phyloP scores from a whole-genome alignment of 1,140 invertebrate genomes.

The Thalassaphorura encarpata region DNA sequence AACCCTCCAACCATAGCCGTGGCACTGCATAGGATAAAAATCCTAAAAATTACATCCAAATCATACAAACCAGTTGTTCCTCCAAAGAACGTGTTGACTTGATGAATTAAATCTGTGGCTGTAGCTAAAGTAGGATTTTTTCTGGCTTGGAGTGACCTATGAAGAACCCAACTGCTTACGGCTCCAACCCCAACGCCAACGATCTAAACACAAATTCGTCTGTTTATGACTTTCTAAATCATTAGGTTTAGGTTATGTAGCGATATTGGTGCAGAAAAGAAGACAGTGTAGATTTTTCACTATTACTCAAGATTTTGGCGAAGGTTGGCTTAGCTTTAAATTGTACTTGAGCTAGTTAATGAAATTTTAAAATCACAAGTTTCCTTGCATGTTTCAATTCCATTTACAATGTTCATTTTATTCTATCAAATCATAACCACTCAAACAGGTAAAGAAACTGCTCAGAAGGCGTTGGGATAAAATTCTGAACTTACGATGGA shows the following conservation, averaged over 20 bases:
- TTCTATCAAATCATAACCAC: too few relatives aligned
- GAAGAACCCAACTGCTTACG: conserved; percentile 25
- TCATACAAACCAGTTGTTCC: conserved; percentile 29
- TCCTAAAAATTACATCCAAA: conserved; percentile 28
- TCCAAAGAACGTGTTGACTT: conserved; percentile 32
- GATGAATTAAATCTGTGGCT: conserved; percentile 19
- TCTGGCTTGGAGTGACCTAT: conserved; percentile 22
- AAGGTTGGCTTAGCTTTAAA: too few relatives aligned
- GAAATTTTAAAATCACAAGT: too few relatives aligned
- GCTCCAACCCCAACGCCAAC: conserved; percentile 13
- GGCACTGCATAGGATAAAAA: conserved; percentile 14
- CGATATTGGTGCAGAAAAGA: too few relatives aligned
- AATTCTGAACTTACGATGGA: conserved; percentile 10
- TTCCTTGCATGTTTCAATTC: too few relatives aligned
- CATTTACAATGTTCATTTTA: too few relatives aligned
- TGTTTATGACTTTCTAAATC: too few relatives aligned
- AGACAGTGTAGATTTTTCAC: too few relatives aligned
- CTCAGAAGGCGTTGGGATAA: neutral
- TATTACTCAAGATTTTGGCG: too few relatives aligned
- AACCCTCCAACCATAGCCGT: conserved; percentile 16
- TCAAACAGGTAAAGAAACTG: neutral
- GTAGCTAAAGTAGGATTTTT: conserved; percentile 28
- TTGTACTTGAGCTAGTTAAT: too few relatives aligned
- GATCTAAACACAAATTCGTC: conserved; percentile 2
- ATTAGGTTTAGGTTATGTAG: too few relatives aligned